Base-by-base conservation (phyloP, 2,797 vertebrate species). In the Leuciscus waleckii region DNA sequence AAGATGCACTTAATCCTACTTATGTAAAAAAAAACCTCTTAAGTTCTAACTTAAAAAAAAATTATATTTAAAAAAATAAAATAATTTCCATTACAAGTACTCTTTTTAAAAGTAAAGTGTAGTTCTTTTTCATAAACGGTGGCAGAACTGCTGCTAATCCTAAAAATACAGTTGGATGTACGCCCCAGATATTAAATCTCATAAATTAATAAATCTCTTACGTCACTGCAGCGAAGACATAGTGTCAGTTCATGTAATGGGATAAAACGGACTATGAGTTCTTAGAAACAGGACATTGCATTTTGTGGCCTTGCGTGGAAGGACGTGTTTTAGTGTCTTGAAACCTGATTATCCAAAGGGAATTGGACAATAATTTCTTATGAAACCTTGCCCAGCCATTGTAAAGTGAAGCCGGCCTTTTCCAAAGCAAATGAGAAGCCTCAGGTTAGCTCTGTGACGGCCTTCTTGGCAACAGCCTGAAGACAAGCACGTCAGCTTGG, bases 311-410 rank as follows among this genome's bases (percentile, higher is more conserved):
- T 83, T 83, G n/a, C 0, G 37, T 54, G 63, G 65, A 54, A 77
- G 35, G 69, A 43, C 21, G 23, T 14, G 56, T 37, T 83, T 81
- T 14, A 69, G 19, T 23, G 17, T 19, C 74, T 70, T 29, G n/a
- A 81, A 88, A 87, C 85, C 39, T 49, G 73, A 90, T 88, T 87
- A 84, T 84, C 61, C 14, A 29, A 69, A 49, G 51, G 26, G 51
- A 81, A 81, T 16, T 17, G 41, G 9, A 54, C 67, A 68, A 61
- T 89, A 46, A 87, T 81, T 83, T 65, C 68, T 65, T 84, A 43
- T 76, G 61, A 88, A 49, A 51, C 81, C 84, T 85, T 74, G 77
- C 68, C 81, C 19, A 23, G 61, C 65, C 56, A 71, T 68, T 81
- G 69, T 46, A 23, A 37, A 39, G 73, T 21, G 37, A 73, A 75